These are phyloP conservation scores for Heliconius ethilla DNA, from an alignment of 2,888 invertebrate species.

Conservation along the genomic window DNA sequence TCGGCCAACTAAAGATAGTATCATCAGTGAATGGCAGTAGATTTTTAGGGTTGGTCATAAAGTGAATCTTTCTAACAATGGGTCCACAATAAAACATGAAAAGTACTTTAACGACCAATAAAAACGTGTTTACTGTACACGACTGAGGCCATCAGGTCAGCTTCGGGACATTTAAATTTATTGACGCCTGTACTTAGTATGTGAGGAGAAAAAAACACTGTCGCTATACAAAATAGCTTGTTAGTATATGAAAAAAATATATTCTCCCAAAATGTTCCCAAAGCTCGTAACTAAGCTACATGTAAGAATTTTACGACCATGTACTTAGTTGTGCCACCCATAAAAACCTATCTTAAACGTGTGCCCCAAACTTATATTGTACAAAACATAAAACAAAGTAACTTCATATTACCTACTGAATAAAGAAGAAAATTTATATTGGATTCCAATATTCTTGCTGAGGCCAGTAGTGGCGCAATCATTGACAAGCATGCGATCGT, in stretches of 20 bases:
- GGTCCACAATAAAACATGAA: constrained; percentile 75
- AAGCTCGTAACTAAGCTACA: constrained; percentile 24
- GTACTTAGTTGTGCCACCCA: constrained; percentile 35
- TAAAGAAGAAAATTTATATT: constrained; percentile 15
- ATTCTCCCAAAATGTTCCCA: neutral
- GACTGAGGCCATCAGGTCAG: constrained; percentile 45
- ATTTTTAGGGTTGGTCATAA: constrained; percentile 59
- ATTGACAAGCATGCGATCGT: too few species aligned
- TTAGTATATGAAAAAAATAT: constrained; percentile 1
- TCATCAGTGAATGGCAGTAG: constrained; percentile 37
- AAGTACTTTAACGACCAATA: constrained; percentile 77
- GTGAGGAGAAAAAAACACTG: constrained; percentile 1
- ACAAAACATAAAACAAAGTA: constrained; percentile 29
- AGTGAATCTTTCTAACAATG: constrained; percentile 72
- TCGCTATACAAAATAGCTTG: neutral
- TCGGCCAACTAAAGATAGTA: constrained; percentile 25
- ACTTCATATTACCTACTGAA: constrained; percentile 1
- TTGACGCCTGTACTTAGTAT: constrained; percentile 28
- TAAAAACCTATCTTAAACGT: constrained; percentile 34
- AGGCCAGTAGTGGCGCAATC: too few species aligned
- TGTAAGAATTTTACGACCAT: constrained; percentile 34
- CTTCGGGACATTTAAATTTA: constrained; percentile 33
- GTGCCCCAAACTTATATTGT: constrained; percentile 32
- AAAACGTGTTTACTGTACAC: constrained; percentile 71
- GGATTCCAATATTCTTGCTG: constrained; percentile 4